Percentiles rank a stretch among this genome's conserved stretches.
Evolutionary conservation across 2,113 vertebrate species (phyloP).

Genomic region (Irena cyanogastra): DNA sequence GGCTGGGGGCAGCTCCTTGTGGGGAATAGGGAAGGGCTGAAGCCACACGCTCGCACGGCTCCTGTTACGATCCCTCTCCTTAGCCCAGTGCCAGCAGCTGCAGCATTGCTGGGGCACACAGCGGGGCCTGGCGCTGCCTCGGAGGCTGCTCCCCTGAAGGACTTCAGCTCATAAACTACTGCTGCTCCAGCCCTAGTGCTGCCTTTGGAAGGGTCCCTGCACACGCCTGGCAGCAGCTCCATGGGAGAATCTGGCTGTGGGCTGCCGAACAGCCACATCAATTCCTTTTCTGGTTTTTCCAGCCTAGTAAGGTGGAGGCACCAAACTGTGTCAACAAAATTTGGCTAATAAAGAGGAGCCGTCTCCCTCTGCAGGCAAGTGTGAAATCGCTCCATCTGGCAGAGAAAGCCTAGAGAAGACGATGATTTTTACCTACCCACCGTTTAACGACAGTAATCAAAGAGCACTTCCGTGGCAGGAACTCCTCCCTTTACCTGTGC

Average conservation of each 20-base stretch:
- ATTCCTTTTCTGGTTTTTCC: background rate
- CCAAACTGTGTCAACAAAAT: background rate
- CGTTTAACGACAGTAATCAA: background rate
- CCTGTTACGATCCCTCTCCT: background rate
- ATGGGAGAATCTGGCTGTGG: background rate
- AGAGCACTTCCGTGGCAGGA: background rate
- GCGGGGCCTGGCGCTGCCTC: background rate
- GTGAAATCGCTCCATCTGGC: background rate
- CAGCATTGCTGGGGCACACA: background rate
- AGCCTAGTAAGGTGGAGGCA: background rate
- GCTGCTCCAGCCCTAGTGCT: background rate
- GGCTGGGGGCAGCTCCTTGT: background rate
- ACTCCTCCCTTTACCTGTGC: background rate
- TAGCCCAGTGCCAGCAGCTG: background rate
- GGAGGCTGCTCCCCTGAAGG: background rate
- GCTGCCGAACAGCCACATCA: background rate
- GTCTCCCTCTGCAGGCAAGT: conserved; percentile 9
- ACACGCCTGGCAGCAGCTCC: background rate
- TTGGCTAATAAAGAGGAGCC: background rate
- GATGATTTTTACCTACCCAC: background rate
- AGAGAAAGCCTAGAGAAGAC: background rate
- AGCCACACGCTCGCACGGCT: rapidly evolving
- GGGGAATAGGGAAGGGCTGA: background rate
- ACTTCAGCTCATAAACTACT: background rate
- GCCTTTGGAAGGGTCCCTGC: background rate